These are phyloP conservation scores for Cryptocephalus moraei DNA, from an alignment of 2,888 invertebrate species.

Conservation along the genomic window DNA sequence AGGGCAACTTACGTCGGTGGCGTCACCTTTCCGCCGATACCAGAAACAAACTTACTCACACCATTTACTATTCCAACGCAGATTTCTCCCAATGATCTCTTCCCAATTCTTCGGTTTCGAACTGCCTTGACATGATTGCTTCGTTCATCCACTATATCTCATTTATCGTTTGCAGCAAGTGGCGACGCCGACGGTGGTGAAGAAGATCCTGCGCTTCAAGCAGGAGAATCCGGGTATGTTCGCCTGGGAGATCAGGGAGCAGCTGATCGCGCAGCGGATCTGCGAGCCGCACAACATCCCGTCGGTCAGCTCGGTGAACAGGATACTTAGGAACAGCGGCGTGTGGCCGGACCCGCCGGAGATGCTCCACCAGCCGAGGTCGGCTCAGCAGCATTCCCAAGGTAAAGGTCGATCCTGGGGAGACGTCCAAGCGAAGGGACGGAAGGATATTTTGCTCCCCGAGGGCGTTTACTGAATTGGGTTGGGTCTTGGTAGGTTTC, in stretches of 20 bases:
- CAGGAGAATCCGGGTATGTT: constrained; percentile 95
- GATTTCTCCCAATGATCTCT: too few relatives aligned
- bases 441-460: too few relatives aligned
- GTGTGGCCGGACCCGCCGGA: constrained; percentile 58
- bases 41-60: too few relatives aligned
- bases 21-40: too few relatives aligned
- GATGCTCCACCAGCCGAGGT: constrained; percentile 31
- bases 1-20: too few relatives aligned
- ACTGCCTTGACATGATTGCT: too few relatives aligned
- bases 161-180: constrained; percentile 85
- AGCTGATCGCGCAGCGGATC: constrained; percentile 77
- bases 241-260: constrained; percentile 93
- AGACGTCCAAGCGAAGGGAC: too few relatives aligned
- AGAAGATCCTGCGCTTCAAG: constrained; percentile 87
- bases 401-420: too few relatives aligned
- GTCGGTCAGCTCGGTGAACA: constrained; percentile 88
- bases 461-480: too few relatives aligned
- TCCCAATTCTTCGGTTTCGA: too few relatives aligned
- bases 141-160: constrained; percentile 9
- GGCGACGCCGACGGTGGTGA: constrained; percentile 90
- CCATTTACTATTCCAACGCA: too few relatives aligned
- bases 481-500: too few relatives aligned
- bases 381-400: constrained; percentile 13
- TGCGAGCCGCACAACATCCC: constrained; percentile 88
- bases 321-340: constrained; percentile 82